phyloP scores from a whole-genome alignment of 2,888 invertebrate species.

The Hedya salicella region DNA sequence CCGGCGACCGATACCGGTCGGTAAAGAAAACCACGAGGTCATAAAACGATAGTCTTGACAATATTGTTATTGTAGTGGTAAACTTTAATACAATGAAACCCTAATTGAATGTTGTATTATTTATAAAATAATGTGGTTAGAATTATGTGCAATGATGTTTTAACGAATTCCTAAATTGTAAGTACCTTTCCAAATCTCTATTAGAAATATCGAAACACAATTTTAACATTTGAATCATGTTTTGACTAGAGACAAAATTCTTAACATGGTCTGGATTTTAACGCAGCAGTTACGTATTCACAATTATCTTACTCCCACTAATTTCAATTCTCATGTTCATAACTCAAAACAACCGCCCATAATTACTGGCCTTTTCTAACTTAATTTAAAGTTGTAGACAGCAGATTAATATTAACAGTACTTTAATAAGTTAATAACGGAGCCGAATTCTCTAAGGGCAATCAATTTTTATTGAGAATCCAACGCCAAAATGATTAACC shows the following conservation, averaged over 20 bases:
- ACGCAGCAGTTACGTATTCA: background rate
- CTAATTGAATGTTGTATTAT: too few relatives aligned
- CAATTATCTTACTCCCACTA: background rate
- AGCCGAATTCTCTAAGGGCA: constrained; percentile 60
- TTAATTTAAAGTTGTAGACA: constrained; percentile 42
- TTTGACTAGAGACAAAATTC: too few relatives aligned
- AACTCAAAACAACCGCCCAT: constrained; percentile 38
- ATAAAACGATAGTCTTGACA: too few relatives aligned
- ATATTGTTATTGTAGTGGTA: background rate
- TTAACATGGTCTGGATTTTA: background rate
- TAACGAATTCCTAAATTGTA: too few relatives aligned
- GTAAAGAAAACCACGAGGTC: too few relatives aligned
- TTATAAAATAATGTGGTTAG: too few relatives aligned
- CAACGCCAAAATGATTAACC: constrained; percentile 61
- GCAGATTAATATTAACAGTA: constrained; percentile 64
- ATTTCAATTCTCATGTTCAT: constrained; percentile 37
- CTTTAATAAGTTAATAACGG: constrained; percentile 71
- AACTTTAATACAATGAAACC: too few relatives aligned
- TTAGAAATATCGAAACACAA: too few relatives aligned
- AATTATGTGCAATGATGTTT: too few relatives aligned
- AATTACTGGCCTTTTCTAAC: constrained; percentile 36
- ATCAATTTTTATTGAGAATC: constrained; percentile 73
- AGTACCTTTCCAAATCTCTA: too few relatives aligned
- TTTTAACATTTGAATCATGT: too few relatives aligned
- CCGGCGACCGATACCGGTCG: too few relatives aligned